Evolutionary conservation across 2,113 vertebrate genomes (phyloP), one percentile per base, ranked within the genome.

Genomic region (Aptenodytes forsteri): DNA sequence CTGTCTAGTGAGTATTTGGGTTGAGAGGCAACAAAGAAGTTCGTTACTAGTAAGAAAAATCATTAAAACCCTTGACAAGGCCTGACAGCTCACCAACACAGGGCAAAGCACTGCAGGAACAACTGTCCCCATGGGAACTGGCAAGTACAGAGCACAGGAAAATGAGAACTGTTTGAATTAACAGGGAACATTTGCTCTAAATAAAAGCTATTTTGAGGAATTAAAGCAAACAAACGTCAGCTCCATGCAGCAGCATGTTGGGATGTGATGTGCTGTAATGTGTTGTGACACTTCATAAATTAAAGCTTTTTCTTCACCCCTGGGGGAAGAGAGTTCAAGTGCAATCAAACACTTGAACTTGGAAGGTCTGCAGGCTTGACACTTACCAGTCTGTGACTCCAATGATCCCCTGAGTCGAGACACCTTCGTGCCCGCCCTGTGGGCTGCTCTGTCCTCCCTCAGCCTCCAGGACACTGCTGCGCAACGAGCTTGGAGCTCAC

Each of bases 271-370:
- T 83, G 87, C 92, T 96, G 92, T 97, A 97, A 98, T 96, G 90
- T 96, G 94, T 97, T 97, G 96, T 97, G 97, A 97, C 97, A 98
- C 90, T 97, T 96, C 94, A 97, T 97, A 98, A 97, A 98, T 97
- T 97, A 97, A 97, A 98, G 96, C 93, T 95, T 91, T 95, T 97
- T 96, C 95, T 95, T 95, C 87, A 95, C 50, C 90, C 96, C 84
- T 1, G 8, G 96, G 97, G 89, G 95, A 89, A 96, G 47, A 96
- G 87, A 96, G 97, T 96, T 96, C 93, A 94, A 97, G 94, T 38
- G 76, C 94, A 97, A 87, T 95, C 87, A 96, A 96, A 96, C 65
- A 86, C 95, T 97, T 96, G 95, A 96, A 96, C 84, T 97, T 95
- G 96, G 91, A 97, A 90, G 92, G 95, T 97, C 81, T 93, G 89